A percentile compares a stretch with the other conserved stretches of the same genome.
Evolutionary conservation across 2,888 invertebrate species (phyloP).

Genomic region (Ochropleura leucogaster): DNA sequence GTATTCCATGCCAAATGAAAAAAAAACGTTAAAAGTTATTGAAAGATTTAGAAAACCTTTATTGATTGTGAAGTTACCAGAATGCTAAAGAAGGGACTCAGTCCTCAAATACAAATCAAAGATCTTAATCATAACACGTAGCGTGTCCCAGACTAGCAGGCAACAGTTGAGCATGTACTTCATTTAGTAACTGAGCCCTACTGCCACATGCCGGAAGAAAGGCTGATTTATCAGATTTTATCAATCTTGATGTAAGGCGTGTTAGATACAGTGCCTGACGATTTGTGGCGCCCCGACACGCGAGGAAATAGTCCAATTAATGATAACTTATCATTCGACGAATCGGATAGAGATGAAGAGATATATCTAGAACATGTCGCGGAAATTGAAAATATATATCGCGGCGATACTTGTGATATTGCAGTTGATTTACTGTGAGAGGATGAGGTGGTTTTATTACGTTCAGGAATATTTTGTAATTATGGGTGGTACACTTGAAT

Average conservation of each 20-base stretch:
- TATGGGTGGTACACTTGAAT: no score
- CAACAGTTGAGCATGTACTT: slow-evolving; percentile 4
- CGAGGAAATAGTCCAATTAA: slow-evolving; percentile 38
- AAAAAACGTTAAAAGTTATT: no score
- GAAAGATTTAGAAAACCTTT: no score
- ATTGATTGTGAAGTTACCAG: not conserved
- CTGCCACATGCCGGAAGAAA: slow-evolving; percentile 41
- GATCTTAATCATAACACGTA: slow-evolving; percentile 1
- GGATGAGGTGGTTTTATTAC: not conserved
- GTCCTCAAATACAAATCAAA: no score
- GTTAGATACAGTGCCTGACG: slow-evolving; percentile 22
- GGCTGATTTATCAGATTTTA: slow-evolving; percentile 43
- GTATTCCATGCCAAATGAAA: no score
- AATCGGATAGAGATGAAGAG: slow-evolving; percentile 25
- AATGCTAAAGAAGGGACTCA: no score
- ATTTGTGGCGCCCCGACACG: slow-evolving; percentile 51
- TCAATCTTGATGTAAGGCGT: slow-evolving; percentile 39
- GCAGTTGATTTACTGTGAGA: slow-evolving; percentile 9
- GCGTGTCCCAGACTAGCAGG: slow-evolving; percentile 11
- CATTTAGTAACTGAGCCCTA: slow-evolving; percentile 11
- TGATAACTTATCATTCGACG: slow-evolving; percentile 38
- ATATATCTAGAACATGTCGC: slow-evolving; percentile 17
- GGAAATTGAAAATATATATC: slow-evolving; percentile 47
- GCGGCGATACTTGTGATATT: slow-evolving; percentile 2
- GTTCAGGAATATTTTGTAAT: not conserved